Conservation (phyloP, 2,888 invertebrate species). For the Macaria notata region DNA sequence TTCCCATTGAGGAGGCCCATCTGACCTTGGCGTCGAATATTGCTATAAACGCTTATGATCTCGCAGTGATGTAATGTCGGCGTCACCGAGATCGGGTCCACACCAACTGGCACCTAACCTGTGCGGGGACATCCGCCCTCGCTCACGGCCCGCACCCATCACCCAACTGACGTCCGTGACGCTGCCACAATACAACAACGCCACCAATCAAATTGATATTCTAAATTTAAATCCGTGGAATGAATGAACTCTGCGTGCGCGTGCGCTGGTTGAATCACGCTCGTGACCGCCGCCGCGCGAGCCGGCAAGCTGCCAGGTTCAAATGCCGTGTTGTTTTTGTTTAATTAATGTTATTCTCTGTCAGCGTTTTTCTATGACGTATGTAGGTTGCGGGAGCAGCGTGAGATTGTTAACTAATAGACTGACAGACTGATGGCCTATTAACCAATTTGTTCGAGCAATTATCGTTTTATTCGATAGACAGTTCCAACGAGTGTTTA, state of each 20-base stretch:
- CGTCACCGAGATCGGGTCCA: conserved; percentile 20
- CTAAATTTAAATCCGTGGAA: conserved; percentile 59
- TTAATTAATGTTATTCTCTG: conserved; percentile 27
- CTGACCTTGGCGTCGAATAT: conserved; percentile 2
- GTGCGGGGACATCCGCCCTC: conserved; percentile 42
- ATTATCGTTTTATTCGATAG: conserved; percentile 20
- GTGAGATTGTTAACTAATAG: conserved; percentile 25
- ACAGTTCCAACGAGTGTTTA: not conserved
- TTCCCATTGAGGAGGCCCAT: not conserved
- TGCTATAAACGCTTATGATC: conserved; percentile 23
- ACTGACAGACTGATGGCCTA: conserved; percentile 23
- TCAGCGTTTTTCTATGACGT: conserved; percentile 25
- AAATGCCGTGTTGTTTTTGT: conserved; percentile 18
- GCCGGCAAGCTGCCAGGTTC: conserved; percentile 41
- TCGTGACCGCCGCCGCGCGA: conserved; percentile 47
- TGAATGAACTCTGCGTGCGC: conserved; percentile 74
- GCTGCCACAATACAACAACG: conserved; percentile 41
- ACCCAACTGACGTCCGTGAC: conserved; percentile 35
- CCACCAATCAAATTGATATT: conserved; percentile 34
- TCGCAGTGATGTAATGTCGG: conserved; percentile 27
- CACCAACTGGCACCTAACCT: not conserved
- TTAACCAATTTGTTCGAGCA: conserved; percentile 25
- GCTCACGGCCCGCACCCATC: conserved; percentile 42
- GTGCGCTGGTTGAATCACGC: conserved; percentile 53
- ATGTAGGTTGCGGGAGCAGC: conserved; percentile 26